Conservation (phyloP, 1,140 invertebrate species). For the Leguminivora glycinivorella region DNA sequence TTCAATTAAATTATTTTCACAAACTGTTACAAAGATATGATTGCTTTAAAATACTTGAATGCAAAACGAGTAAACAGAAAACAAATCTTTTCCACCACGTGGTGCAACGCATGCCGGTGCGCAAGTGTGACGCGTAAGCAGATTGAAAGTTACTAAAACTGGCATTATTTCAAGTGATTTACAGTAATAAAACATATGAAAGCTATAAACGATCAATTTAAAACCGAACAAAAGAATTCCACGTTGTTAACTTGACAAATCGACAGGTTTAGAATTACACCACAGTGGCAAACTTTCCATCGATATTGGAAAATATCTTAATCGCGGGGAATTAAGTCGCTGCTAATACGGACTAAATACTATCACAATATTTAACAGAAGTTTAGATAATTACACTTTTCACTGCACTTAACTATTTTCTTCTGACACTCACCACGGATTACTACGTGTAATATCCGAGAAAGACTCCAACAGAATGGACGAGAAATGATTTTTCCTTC, state of each 20-base stretch:
- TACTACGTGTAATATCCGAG: conserved; percentile 74
- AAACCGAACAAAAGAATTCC: conserved; percentile 40
- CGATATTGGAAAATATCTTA: conserved; percentile 30
- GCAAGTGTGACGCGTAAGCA: conserved; percentile 76
- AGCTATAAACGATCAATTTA: not conserved
- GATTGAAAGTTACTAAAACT: conserved; percentile 44
- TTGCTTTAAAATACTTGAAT: conserved; percentile 29
- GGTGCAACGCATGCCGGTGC: conserved; percentile 63
- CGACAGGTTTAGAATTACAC: conserved; percentile 41
- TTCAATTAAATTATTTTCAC: conserved; percentile 2
- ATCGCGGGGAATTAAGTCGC: not conserved
- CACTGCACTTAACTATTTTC: conserved; percentile 68
- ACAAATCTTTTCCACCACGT: conserved; percentile 66
- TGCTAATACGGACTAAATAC: conserved; percentile 18
- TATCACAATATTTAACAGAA: conserved; percentile 39
- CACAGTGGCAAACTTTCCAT: conserved; percentile 34
- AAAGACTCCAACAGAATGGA: conserved; percentile 79
- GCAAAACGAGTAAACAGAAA: conserved; percentile 34
- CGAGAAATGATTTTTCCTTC: conserved; percentile 75
- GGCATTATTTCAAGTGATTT: conserved; percentile 34
- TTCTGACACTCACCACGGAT: conserved; percentile 77
- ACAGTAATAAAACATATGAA: conserved; percentile 13
- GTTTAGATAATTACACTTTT: conserved; percentile 47
- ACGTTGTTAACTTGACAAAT: conserved; percentile 25
- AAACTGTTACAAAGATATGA: not conserved